These are phyloP conservation scores for Dendrophyllia cribrosa DNA, from an alignment of 64 coral and sea anemone species.

Conservation along the genomic window DNA sequence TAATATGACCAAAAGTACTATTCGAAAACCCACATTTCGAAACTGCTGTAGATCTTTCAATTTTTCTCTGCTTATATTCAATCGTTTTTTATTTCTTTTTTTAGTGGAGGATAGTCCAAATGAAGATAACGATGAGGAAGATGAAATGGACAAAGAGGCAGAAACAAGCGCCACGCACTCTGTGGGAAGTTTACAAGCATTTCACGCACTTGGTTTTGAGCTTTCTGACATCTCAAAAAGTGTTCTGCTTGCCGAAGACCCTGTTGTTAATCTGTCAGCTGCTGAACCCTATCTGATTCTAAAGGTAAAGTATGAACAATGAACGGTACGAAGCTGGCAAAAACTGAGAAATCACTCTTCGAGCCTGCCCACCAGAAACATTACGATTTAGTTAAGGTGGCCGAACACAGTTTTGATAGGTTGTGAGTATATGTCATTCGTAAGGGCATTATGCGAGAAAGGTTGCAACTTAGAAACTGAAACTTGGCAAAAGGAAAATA, in stretches of 20 bases:
- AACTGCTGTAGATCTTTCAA: no score
- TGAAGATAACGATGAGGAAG: background rate
- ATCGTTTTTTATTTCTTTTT: background rate
- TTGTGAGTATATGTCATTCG: no score
- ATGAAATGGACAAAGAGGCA: background rate
- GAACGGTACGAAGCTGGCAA: background rate
- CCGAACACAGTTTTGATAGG: no score
- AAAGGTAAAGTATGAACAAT: background rate
- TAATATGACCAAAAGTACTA: no score
- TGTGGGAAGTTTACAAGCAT: background rate
- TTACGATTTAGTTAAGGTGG: no score
- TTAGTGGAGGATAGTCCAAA: background rate
- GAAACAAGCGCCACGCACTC: background rate
- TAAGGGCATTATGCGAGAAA: no score
- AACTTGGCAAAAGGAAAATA: no score
- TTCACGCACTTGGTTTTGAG: background rate
- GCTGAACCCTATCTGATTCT: background rate
- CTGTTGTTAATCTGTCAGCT: background rate
- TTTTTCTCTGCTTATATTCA: background rate
- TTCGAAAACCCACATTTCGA: no score
- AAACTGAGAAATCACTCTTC: no score
- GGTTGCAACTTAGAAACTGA: no score
- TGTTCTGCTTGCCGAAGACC: background rate
- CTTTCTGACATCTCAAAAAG: background rate
- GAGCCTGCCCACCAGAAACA: no score